Conservation (phyloP, 2,888 invertebrate genomes). For the Hypsopygia costalis region DNA sequence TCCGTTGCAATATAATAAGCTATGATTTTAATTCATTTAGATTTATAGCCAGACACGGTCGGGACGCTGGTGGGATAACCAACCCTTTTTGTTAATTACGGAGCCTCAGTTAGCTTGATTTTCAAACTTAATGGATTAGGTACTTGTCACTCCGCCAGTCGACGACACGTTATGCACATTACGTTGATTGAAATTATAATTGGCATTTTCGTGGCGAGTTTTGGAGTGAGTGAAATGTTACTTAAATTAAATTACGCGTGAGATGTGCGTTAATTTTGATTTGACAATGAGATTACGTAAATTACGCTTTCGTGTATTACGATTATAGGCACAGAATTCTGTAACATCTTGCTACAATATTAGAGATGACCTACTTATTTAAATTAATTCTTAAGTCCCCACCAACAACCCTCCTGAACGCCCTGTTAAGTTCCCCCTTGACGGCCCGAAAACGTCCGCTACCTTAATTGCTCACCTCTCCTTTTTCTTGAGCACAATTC, state of each 20-base stretch:
- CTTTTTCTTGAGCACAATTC: conserved; percentile 8
- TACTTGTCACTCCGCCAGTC: conserved; percentile 35
- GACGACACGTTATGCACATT: conserved; percentile 44
- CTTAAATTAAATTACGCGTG: conserved; percentile 17
- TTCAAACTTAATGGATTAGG: conserved; percentile 53
- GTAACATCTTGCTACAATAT: background rate
- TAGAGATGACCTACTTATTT: background rate
- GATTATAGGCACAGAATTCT: too few relatives aligned
- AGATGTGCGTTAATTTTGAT: conserved; percentile 12
- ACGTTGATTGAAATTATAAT: conserved; percentile 50
- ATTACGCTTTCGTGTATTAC: too few relatives aligned
- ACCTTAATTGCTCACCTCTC: conserved; percentile 1
- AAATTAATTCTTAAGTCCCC: background rate
- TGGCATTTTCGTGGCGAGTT: conserved; percentile 27
- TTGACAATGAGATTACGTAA: background rate
- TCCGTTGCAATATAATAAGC: conserved; percentile 49
- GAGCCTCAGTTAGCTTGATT: conserved; percentile 34
- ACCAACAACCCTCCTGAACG: background rate
- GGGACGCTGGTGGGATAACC: conserved; percentile 23
- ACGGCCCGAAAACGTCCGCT: background rate
- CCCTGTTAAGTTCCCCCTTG: conserved; percentile 3
- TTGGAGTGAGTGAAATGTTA: conserved; percentile 17
- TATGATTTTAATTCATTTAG: conserved; percentile 52
- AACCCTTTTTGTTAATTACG: conserved; percentile 54
- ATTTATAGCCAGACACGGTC: conserved; percentile 34